Evolutionary conservation across 2,113 vertebrate genomes (phyloP).

Genomic region (Pristiophorus japonicus): DNA sequence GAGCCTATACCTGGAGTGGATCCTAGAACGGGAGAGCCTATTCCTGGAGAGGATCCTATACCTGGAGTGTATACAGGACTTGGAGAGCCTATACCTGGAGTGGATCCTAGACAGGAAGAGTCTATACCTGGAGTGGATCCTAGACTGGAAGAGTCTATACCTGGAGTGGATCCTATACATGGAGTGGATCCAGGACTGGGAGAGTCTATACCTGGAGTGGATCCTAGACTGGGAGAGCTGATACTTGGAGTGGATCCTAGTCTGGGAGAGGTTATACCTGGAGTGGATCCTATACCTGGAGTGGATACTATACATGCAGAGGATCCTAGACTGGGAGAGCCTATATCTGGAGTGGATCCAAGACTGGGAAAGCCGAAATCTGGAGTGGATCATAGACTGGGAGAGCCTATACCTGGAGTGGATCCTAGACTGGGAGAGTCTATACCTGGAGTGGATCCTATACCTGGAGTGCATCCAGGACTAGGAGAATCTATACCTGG

Average conservation of each 20-base stretch:
- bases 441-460: neutral
- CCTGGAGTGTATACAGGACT: neutral
- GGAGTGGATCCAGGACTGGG: neutral
- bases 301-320: neutral
- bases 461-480: neutral
- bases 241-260: neutral
- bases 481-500: neutral
- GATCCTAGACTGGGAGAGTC: neutral
- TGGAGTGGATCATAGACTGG: neutral
- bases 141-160: neutral
- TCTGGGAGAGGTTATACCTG: too few species aligned
- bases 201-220: neutral
- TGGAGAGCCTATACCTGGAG: too few species aligned
- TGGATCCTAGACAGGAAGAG: neutral
- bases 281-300: neutral
- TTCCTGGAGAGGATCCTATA: too few species aligned
- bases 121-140: neutral
- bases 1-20: neutral
- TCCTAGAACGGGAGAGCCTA: neutral
- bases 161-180: neutral
- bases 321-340: neutral
- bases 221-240: too few species aligned
- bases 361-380: neutral
- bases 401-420: neutral
- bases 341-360: neutral